A percentile compares a stretch with the other conserved stretches of the same genome.
Conservation (phyloP, 2,797 vertebrate species). For the Sebastes flavidus region DNA sequence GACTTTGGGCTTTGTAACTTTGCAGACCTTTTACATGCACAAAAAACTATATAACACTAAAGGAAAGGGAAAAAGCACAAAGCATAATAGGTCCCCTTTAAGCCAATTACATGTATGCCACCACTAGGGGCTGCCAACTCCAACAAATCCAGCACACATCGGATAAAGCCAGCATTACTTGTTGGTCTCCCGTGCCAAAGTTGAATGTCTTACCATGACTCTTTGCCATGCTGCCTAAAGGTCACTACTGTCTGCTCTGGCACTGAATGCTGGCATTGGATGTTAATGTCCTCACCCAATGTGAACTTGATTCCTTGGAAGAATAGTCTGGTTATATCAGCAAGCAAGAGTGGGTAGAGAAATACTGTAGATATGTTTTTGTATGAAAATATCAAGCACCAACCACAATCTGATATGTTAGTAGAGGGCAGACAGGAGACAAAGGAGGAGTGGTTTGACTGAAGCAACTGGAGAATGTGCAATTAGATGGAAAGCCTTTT, state of each 20-base stretch:
- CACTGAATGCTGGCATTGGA: conserved; percentile 10
- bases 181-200: neutral
- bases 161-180: neutral
- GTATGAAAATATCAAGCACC: neutral
- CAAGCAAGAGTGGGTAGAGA: neutral
- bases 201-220: conserved; percentile 4
- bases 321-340: neutral
- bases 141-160: neutral
- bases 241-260: conserved; percentile 25
- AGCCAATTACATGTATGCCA: neutral
- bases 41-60: neutral
- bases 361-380: neutral
- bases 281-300: conserved; percentile 2
- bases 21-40: too few relatives aligned
- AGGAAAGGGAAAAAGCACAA: neutral
- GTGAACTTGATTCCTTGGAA: conserved; percentile 3
- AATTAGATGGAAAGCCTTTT: conserved; percentile 43
- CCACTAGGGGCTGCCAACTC: neutral
- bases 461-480: conserved; percentile 24
- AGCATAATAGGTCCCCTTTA: neutral
- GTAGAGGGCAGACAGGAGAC: neutral
- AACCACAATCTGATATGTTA: neutral
- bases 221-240: conserved; percentile 32
- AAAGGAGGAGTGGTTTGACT: conserved; percentile 34
- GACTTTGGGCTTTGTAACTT: too few relatives aligned